Evolutionary conservation across 1,140 invertebrate species (phyloP).

Genomic region (Popillia japonica): DNA sequence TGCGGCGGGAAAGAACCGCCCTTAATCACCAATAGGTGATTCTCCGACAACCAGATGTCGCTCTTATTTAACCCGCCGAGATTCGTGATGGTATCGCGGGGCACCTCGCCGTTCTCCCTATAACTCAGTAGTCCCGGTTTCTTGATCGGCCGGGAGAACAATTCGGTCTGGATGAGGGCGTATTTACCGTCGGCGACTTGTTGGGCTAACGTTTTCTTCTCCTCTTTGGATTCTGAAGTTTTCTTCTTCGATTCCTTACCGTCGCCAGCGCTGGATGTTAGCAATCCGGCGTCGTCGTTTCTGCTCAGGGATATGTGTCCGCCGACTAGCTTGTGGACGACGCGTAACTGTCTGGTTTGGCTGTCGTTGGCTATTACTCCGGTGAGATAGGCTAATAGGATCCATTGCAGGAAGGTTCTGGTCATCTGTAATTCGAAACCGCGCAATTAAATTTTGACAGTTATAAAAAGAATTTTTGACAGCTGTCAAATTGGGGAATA

Average conservation of each 20-base stretch:
- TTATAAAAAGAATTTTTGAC: too few species aligned
- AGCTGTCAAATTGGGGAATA: too few species aligned
- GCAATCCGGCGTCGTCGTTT: constrained; percentile 33
- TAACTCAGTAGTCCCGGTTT: constrained; percentile 85
- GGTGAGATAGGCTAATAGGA: constrained; percentile 6
- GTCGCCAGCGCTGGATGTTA: constrained; percentile 26
- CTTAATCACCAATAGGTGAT: constrained; percentile 83
- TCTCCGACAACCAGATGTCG: constrained; percentile 90
- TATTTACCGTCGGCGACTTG: constrained; percentile 90
- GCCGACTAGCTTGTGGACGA: constrained; percentile 32
- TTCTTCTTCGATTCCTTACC: constrained; percentile 55
- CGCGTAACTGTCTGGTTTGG: not conserved
- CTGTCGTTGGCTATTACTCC: not conserved
- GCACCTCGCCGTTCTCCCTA: constrained; percentile 76
- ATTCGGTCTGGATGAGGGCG: constrained; percentile 85
- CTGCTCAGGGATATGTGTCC: constrained; percentile 1
- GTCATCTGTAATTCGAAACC: constrained; percentile 25
- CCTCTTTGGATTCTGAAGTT: constrained; percentile 76
- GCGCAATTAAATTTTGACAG: too few species aligned
- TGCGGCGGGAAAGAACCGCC: constrained; percentile 74
- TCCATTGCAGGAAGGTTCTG: not conserved
- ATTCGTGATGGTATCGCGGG: constrained; percentile 78
- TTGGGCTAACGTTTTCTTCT: constrained; percentile 82
- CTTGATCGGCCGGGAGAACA: constrained; percentile 72
- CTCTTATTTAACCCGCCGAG: constrained; percentile 82